A percentile compares a stretch with the other conserved stretches of the same genome.
These are phyloP conservation scores for Lobophora halterata DNA, from an alignment of 2,888 invertebrate species.

Conservation along the genomic window DNA sequence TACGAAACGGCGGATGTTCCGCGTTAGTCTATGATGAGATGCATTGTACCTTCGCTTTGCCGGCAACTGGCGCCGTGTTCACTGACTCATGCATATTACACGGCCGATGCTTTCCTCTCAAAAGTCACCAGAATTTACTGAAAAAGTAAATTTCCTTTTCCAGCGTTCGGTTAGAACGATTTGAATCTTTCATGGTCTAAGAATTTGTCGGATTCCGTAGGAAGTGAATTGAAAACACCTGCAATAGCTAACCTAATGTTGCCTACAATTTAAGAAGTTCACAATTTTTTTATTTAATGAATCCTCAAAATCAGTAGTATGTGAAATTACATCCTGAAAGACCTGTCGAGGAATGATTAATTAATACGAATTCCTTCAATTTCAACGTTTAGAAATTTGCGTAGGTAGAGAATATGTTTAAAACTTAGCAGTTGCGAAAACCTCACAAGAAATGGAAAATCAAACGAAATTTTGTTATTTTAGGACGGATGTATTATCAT, in stretches of 20 bases:
- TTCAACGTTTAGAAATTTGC: too few relatives aligned
- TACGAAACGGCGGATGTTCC: too few relatives aligned
- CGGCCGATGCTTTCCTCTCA: slow-evolving; percentile 49
- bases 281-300: not conserved
- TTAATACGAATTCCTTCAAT: too few relatives aligned
- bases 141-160: slow-evolving; percentile 24
- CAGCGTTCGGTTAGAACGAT: slow-evolving; percentile 16
- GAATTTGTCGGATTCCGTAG: slow-evolving; percentile 7
- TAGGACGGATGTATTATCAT: slow-evolving; percentile 22
- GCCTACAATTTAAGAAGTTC: too few relatives aligned
- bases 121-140: slow-evolving; percentile 30
- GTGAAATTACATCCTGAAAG: too few relatives aligned
- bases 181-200: slow-evolving; percentile 23
- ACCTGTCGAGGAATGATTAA: too few relatives aligned
- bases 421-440: too few relatives aligned
- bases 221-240: too few relatives aligned
- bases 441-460: slow-evolving; percentile 7
- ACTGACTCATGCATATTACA: slow-evolving; percentile 67
- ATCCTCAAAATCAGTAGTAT: not conserved
- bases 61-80: slow-evolving; percentile 39
- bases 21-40: too few relatives aligned
- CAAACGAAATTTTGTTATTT: slow-evolving; percentile 17
- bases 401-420: too few relatives aligned
- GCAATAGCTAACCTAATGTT: too few relatives aligned
- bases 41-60: slow-evolving; percentile 30